Evolutionary conservation across 2,797 vertebrate genomes (phyloP).

Genomic region (Lutjanus argentimaculatus): DNA sequence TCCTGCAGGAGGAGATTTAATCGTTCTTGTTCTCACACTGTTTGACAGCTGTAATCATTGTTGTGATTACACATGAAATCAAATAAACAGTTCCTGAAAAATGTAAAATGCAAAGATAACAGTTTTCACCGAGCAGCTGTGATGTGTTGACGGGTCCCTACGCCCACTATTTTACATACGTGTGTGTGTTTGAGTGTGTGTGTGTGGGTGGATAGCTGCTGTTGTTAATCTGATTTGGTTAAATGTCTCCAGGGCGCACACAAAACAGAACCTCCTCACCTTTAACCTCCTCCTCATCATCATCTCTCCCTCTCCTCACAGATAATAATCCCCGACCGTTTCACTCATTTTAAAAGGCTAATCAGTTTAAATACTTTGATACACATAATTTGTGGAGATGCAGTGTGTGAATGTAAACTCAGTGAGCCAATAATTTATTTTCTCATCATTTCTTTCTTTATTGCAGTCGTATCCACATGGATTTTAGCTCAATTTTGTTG

Average conservation of each 20-base stretch:
- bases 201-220: constrained; percentile 85
- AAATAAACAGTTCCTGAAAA: constrained; percentile 7
- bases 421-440: constrained; percentile 20
- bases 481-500: background rate
- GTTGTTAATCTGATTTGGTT: constrained; percentile 96
- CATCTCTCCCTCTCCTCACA: constrained; percentile 43
- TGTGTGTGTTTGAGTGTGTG: constrained; percentile 32
- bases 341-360: constrained; percentile 61
- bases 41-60: background rate
- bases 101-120: constrained; percentile 10
- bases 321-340: constrained; percentile 48
- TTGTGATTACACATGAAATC: background rate
- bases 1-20: background rate
- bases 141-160: constrained; percentile 26
- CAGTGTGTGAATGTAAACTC: background rate
- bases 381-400: constrained; percentile 5
- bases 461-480: background rate
- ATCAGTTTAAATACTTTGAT: constrained; percentile 65
- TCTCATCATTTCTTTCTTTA: background rate
- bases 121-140: constrained; percentile 10
- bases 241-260: constrained; percentile 88
- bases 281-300: constrained; percentile 64
- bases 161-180: constrained; percentile 48
- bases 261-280: constrained; percentile 87
- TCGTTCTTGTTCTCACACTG: background rate